Base-by-base conservation (phyloP, 2,888 invertebrate species). In the Linnaemya vulpina region DNA sequence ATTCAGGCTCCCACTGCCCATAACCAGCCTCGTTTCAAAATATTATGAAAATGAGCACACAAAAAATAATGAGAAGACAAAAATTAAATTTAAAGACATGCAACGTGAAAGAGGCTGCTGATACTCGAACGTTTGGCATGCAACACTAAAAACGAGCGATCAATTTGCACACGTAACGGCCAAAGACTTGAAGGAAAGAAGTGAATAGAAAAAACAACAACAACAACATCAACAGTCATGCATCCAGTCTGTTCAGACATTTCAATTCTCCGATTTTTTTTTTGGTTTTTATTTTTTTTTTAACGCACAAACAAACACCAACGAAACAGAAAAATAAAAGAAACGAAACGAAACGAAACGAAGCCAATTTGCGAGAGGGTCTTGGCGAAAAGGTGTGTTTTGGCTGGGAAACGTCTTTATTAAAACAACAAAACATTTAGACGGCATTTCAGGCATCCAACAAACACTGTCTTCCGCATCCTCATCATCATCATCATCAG, bases 401-500 rank as follows among this genome's bases (percentile, higher is more conserved):
- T 70, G 73, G 82, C 46, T 80, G 70, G 83, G 74, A 87, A 89
- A 90, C 90, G 89, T 90, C 90, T 90, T 90, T 88, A 90, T 90
- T 90, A 90, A 90, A 90, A 90, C 89, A 90, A 90, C 90, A 89
- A 89, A 90, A 89, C 90, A 90, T 89, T 90, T 89, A 90, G 89
- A 89, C 88, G 89, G 89, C 87, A 88, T 88, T 85, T 90, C 88
- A 89, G 89, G 88, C 90, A 86, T 80, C 85, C 65, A 86, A 55
- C 85, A 68, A 86, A 55, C 77, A 76, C 87, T 75, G 86, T 76
- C 62, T 84, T 84, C 70, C 84, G 84, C 84, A 80, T 82, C 76
- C 62, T 67, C 70, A 67, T 63, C 78, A 51, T 63, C 70, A 38
- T 62, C 55, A 84, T 81, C 75, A 55, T 43, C 78, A 40, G 40